Percentiles rank a stretch among this genome's conserved stretches.
phyloP scores from a whole-genome alignment of 1,140 invertebrate species.

The Wasmannia auropunctata region DNA sequence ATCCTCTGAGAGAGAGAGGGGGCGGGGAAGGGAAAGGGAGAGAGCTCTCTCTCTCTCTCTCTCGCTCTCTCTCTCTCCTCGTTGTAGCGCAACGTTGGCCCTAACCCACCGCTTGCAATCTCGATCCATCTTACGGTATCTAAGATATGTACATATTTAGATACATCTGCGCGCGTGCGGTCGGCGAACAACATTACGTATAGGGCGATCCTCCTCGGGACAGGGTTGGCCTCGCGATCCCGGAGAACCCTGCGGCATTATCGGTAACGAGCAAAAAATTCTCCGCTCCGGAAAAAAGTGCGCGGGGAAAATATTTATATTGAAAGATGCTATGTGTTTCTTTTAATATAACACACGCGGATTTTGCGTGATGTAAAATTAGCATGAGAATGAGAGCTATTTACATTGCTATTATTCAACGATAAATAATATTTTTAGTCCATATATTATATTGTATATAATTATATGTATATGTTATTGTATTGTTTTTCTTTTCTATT shows the following conservation, averaged over 20 bases:
- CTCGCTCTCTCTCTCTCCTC: no score
- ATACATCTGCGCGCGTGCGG: conserved; percentile 19
- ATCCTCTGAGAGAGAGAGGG: not conserved
- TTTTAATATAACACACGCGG: not conserved
- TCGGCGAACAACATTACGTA: conserved; percentile 65
- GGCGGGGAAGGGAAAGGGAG: no score
- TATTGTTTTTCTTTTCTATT: no score
- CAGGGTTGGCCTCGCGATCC: not conserved
- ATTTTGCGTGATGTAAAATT: not conserved
- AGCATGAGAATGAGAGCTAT: not conserved
- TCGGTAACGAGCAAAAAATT: not conserved
- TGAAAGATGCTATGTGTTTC: not conserved
- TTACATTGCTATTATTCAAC: not conserved
- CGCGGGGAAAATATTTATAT: not conserved
- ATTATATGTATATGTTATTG: not conserved
- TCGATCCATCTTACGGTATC: conserved; percentile 22
- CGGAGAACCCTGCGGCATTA: not conserved
- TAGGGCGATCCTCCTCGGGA: conserved; percentile 57
- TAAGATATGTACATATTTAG: conserved; percentile 56
- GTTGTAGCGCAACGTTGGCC: not conserved
- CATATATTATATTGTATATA: not conserved
- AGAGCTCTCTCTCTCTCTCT: no score
- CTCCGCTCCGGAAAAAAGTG: not conserved
- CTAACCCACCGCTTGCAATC: not conserved
- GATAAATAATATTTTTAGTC: not conserved